Conservation (phyloP, 2,888 invertebrate species). For the Agonopterix heracliana region DNA sequence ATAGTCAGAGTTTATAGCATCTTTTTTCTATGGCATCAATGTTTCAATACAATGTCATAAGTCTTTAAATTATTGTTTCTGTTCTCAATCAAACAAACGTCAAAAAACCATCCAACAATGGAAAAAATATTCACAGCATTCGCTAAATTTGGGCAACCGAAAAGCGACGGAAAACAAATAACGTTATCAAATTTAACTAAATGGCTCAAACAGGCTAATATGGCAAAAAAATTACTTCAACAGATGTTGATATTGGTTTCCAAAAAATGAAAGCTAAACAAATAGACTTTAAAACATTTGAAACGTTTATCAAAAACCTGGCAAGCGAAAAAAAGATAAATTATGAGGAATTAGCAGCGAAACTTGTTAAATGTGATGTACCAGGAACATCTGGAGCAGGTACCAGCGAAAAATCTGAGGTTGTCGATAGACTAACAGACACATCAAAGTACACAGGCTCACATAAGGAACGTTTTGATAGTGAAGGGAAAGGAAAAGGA, state of each 20-base stretch:
- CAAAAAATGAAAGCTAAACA: conserved; percentile 77
- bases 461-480: conserved; percentile 81
- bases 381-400: conserved; percentile 64
- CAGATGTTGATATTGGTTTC: conserved; percentile 83
- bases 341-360: conserved; percentile 74
- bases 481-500: conserved; percentile 80
- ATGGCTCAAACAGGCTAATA: conserved; percentile 84
- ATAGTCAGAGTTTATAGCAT: too few relatives aligned
- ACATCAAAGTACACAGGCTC: conserved; percentile 81
- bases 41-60: too few relatives aligned
- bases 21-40: too few relatives aligned
- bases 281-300: conserved; percentile 47
- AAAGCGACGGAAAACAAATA: conserved; percentile 79
- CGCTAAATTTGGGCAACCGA: conserved; percentile 81
- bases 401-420: conserved; percentile 37
- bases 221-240: conserved; percentile 80
- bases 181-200: conserved; percentile 83
- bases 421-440: conserved; percentile 79
- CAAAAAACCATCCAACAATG: neutral
- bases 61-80: too few relatives aligned
- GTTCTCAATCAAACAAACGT: too few relatives aligned
- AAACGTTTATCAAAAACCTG: conserved; percentile 78
- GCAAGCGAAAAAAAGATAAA: conserved; percentile 80
- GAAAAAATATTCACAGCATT: conserved; percentile 68
- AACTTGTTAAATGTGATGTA: conserved; percentile 76